These are phyloP conservation scores for Leistus spinibarbis DNA, from an alignment of 2,888 invertebrate species.

Conservation along the genomic window DNA sequence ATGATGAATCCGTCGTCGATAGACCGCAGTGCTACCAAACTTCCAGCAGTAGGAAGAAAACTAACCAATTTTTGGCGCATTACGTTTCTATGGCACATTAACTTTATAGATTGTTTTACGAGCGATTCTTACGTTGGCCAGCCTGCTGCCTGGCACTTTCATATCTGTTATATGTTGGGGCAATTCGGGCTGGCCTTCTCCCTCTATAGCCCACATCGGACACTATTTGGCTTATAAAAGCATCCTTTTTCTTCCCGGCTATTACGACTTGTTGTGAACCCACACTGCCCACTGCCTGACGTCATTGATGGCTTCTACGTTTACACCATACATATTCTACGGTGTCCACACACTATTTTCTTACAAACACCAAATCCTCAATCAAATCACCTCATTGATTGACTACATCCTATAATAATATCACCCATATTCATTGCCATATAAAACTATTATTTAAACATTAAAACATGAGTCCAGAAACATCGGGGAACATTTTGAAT, in stretches of 20 bases:
- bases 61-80: slow-evolving; percentile 38
- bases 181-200: not conserved
- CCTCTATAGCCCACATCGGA: slow-evolving; percentile 20
- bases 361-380: too few species aligned
- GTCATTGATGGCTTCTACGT: slow-evolving; percentile 24
- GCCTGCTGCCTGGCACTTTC: slow-evolving; percentile 10
- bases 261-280: slow-evolving; percentile 30
- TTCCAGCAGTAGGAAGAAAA: slow-evolving; percentile 23
- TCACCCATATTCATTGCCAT: too few species aligned
- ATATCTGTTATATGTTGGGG: slow-evolving; percentile 22
- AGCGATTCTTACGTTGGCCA: slow-evolving; percentile 37
- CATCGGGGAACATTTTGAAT: too few species aligned
- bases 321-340: slow-evolving; percentile 7
- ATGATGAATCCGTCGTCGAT: not conserved
- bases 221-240: slow-evolving; percentile 39
- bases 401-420: too few species aligned
- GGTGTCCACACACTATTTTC: not conserved
- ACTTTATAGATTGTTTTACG: slow-evolving; percentile 39
- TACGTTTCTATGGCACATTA: slow-evolving; percentile 35
- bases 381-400: too few species aligned
- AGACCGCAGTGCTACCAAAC: not conserved
- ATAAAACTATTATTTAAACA: too few species aligned
- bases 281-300: slow-evolving; percentile 30
- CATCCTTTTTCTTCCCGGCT: slow-evolving; percentile 31
- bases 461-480: too few species aligned